Percentiles rank a stretch among this genome's conserved stretches.
Conservation (phyloP, 2,113 vertebrate genomes). For the Cranoglanis bouderius region DNA sequence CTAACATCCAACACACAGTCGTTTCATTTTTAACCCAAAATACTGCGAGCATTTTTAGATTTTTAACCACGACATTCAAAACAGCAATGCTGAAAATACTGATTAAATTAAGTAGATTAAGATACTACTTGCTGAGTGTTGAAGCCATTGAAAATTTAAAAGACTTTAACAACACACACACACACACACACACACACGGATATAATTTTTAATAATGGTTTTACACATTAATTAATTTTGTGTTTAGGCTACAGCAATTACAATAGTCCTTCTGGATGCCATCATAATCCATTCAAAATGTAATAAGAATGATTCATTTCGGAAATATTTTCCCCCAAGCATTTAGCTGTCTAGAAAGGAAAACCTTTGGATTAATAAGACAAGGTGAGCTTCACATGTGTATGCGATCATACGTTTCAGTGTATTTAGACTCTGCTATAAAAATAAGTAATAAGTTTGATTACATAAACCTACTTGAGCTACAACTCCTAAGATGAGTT, state of each 20-base stretch:
- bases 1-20: neutral
- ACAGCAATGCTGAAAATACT: neutral
- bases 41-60: neutral
- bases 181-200: conserved; percentile 1
- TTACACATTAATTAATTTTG: neutral
- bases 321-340: neutral
- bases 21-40: neutral
- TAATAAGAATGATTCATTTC: neutral
- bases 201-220: neutral
- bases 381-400: neutral
- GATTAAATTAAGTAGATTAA: neutral
- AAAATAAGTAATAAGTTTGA: neutral
- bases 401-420: neutral
- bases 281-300: neutral
- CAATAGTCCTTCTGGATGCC: neutral
- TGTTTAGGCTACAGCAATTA: neutral
- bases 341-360: neutral
- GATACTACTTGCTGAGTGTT: neutral
- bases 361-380: neutral
- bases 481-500: neutral
- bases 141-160: neutral
- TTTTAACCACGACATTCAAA: neutral
- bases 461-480: neutral
- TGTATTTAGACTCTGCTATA: neutral
- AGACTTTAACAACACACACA: neutral